phyloP scores from a whole-genome alignment of 2,797 vertebrate genomes.

The Hydrophis major region DNA sequence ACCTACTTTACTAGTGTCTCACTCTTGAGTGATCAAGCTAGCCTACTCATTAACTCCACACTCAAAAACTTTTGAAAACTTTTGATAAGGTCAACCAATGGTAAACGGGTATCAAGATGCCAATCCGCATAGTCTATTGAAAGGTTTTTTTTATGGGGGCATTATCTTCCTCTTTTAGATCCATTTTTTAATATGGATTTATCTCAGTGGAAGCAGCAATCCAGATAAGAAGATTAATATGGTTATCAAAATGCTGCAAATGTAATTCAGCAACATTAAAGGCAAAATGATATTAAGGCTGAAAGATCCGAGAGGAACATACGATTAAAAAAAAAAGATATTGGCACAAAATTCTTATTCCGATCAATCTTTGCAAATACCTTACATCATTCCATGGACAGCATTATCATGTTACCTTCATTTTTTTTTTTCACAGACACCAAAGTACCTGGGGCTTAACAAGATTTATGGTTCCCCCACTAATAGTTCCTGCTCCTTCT shows the following conservation, averaged over 20 bases:
- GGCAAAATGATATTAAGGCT: constrained; percentile 31
- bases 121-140: neutral
- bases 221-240: constrained; percentile 34
- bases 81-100: neutral
- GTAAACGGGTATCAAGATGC: neutral
- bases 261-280: constrained; percentile 50
- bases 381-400: constrained; percentile 67
- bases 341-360: constrained; percentile 31
- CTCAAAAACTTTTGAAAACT: neutral
- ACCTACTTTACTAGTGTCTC: too few relatives aligned
- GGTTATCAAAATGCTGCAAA: neutral
- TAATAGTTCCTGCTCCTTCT: constrained; percentile 67
- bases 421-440: constrained; percentile 74
- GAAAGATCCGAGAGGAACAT: constrained; percentile 33
- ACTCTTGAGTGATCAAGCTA: too few relatives aligned
- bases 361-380: constrained; percentile 68
- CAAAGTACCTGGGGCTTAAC: constrained; percentile 69
- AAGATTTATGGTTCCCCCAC: constrained; percentile 79
- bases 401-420: constrained; percentile 77
- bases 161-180: neutral
- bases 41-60: too few relatives aligned
- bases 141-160: neutral
- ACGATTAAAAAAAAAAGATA: constrained; percentile 36
- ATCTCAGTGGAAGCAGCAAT: constrained; percentile 32
- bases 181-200: neutral